A percentile compares a stretch with the other conserved stretches of the same genome.
These are phyloP conservation scores for Drosophila dives DNA, from an alignment of 2,888 invertebrate species.

Conservation along the genomic window DNA sequence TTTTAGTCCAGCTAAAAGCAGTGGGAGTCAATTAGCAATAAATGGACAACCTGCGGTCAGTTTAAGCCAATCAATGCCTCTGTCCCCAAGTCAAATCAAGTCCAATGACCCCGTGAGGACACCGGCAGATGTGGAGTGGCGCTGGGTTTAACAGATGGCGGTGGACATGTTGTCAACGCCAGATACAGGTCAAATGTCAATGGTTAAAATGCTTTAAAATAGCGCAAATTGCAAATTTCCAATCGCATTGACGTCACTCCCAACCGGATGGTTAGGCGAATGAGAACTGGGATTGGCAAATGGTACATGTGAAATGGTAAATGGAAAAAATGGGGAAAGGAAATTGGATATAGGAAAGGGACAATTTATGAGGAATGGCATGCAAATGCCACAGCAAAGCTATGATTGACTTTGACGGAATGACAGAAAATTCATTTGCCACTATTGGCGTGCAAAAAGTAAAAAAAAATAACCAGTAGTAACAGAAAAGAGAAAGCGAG, in stretches of 20 bases:
- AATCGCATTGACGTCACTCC: slow-evolving; percentile 66
- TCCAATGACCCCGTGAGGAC: slow-evolving; percentile 45
- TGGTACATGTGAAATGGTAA: background rate
- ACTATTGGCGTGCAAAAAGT: slow-evolving; percentile 23
- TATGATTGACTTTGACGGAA: slow-evolving; percentile 34
- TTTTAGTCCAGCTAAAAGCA: slow-evolving; percentile 5
- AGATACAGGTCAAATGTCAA: slow-evolving; percentile 6
- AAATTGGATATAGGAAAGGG: slow-evolving; percentile 5
- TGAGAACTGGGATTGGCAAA: background rate
- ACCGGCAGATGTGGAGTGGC: background rate
- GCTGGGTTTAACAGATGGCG: background rate
- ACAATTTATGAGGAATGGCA: slow-evolving; percentile 26
- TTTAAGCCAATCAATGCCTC: slow-evolving; percentile 42
- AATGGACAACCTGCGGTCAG: slow-evolving; percentile 47
- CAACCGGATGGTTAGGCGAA: background rate
- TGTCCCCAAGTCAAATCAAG: slow-evolving; percentile 41
- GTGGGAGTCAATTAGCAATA: slow-evolving; percentile 29
- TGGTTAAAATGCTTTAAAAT: slow-evolving; percentile 36
- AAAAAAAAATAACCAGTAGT: background rate
- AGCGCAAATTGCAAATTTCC: slow-evolving; percentile 50
- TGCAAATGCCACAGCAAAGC: slow-evolving; percentile 43
- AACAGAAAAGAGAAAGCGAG: background rate
- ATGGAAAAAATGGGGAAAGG: background rate
- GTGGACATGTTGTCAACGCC: slow-evolving; percentile 5
- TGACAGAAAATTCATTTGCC: slow-evolving; percentile 36